Conservation (phyloP, 2,888 invertebrate species). For the Ectemnius lituratus region DNA sequence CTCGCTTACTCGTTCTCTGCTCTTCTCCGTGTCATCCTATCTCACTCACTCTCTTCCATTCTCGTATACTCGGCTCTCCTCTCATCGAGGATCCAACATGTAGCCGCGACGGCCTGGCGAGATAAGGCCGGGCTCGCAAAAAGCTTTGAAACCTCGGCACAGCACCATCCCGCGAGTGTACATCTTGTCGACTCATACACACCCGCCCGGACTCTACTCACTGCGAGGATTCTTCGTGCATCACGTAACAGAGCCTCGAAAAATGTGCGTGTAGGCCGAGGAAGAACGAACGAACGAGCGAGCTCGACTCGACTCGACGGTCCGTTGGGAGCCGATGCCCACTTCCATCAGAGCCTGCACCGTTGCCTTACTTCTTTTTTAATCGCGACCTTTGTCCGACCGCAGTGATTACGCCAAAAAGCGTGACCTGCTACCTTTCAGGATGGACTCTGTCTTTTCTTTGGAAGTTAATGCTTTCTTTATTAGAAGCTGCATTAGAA, state of each 20-base stretch:
- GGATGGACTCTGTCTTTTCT: too few relatives aligned
- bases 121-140: slow-evolving; percentile 65
- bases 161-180: slow-evolving; percentile 40
- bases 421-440: too few relatives aligned
- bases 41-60: slow-evolving; percentile 2
- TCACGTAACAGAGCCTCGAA: slow-evolving; percentile 25
- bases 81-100: slow-evolving; percentile 50
- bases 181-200: slow-evolving; percentile 42
- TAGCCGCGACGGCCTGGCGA: slow-evolving; percentile 53
- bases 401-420: slow-evolving; percentile 19
- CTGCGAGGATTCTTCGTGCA: too few relatives aligned
- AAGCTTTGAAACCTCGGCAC: slow-evolving; percentile 63
- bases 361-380: slow-evolving; percentile 18
- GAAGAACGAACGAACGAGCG: background rate
- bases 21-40: slow-evolving; percentile 51
- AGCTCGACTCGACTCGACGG: too few relatives aligned
- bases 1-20: slow-evolving; percentile 41
- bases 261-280: slow-evolving; percentile 37
- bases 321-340: slow-evolving; percentile 42
- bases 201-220: background rate
- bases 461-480: too few relatives aligned
- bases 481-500: too few relatives aligned
- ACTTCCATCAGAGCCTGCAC: slow-evolving; percentile 32
- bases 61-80: background rate
- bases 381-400: slow-evolving; percentile 11